Conservation (phyloP, 1,140 invertebrate species). For the Drosophila nigrodunni region DNA sequence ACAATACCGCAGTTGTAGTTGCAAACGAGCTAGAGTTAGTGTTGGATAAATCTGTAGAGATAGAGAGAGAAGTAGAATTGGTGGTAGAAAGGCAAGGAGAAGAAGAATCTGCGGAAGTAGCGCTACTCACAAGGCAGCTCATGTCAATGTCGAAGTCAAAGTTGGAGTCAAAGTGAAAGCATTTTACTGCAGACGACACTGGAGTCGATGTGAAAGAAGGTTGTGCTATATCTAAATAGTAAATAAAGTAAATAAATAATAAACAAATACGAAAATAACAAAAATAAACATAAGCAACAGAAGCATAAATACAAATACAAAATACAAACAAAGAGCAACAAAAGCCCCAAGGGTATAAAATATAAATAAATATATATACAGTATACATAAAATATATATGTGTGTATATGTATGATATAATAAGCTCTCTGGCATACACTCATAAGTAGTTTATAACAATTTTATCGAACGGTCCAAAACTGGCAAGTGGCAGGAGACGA, state of each 20-base stretch:
- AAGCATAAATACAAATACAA: constrained; percentile 40
- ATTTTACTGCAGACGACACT: constrained; percentile 68
- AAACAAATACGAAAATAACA: constrained; percentile 38
- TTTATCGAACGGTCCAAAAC: constrained; percentile 53
- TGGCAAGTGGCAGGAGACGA: constrained; percentile 63
- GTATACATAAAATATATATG: constrained; percentile 1
- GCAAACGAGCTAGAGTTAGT: background rate
- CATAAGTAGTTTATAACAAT: constrained; percentile 58
- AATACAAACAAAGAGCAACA: constrained; percentile 31
- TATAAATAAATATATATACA: background rate
- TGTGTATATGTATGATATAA: constrained; percentile 2
- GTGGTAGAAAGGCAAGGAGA: constrained; percentile 31
- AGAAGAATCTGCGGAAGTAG: constrained; percentile 56
- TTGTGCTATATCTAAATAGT: constrained; percentile 81
- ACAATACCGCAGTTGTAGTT: constrained; percentile 30
- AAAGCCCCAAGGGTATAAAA: constrained; percentile 38
- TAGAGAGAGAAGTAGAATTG: constrained; percentile 2
- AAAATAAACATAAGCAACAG: constrained; percentile 39
- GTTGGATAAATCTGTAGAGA: constrained; percentile 4
- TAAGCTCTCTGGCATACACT: constrained; percentile 8
- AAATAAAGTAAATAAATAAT: constrained; percentile 56
- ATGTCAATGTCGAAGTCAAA: constrained; percentile 76
- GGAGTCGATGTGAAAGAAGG: constrained; percentile 74
- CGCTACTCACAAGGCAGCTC: constrained; percentile 75
- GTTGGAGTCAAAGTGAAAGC: constrained; percentile 51